phyloP scores from a whole-genome alignment of 1,140 invertebrate species.

The Dendroctonus valens region DNA sequence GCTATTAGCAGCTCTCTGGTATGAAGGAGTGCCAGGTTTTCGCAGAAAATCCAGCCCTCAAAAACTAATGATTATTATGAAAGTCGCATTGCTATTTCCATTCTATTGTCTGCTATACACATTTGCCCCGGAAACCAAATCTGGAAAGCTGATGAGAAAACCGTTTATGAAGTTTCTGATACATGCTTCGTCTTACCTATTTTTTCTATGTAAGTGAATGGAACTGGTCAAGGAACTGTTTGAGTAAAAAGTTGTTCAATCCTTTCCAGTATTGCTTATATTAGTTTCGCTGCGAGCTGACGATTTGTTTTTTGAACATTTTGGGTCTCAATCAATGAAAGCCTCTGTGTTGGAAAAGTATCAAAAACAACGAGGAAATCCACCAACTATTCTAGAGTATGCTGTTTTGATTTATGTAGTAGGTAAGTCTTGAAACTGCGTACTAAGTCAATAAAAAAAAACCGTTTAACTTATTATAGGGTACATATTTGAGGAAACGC shows the following conservation, averaged over 20 bases:
- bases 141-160: conserved; percentile 77
- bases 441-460: background rate
- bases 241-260: background rate
- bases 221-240: background rate
- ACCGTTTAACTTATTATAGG: conserved; percentile 53
- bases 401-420: conserved; percentile 75
- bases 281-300: conserved; percentile 84
- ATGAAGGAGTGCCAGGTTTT: conserved; percentile 87
- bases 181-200: conserved; percentile 87
- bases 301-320: conserved; percentile 67
- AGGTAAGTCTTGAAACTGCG: conserved; percentile 53
- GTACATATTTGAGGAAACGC: conserved; percentile 88
- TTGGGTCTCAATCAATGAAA: conserved; percentile 67
- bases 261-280: conserved; percentile 72
- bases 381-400: conserved; percentile 74
- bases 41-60: conserved; percentile 69
- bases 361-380: conserved; percentile 71
- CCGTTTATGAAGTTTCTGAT: conserved; percentile 95
- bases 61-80: conserved; percentile 69
- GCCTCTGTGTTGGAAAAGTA: conserved; percentile 60
- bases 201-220: conserved; percentile 76
- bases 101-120: conserved; percentile 83
- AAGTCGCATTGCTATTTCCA: conserved; percentile 80
- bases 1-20: conserved; percentile 88
- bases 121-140: conserved; percentile 70